phyloP scores from a whole-genome alignment of 2,888 invertebrate genomes.

The Phymatocera aterrima region DNA sequence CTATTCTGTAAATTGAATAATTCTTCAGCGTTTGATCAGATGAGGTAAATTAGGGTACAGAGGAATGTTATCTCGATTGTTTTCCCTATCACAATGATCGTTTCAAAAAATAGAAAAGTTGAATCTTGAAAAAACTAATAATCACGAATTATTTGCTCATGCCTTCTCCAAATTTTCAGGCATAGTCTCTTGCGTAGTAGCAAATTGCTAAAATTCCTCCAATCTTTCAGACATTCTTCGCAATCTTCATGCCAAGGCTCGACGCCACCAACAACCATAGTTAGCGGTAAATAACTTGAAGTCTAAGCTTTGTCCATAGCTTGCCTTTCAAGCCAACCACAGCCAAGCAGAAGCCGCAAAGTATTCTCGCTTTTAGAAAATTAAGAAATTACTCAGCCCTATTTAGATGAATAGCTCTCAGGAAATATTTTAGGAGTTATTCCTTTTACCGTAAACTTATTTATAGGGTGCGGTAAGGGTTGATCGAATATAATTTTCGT shows the following conservation, averaged over 20 bases:
- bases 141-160: neutral
- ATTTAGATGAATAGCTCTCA: neutral
- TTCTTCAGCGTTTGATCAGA: constrained; percentile 13
- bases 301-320: constrained; percentile 39
- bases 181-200: neutral
- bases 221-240: constrained; percentile 34
- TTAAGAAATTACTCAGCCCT: constrained; percentile 33
- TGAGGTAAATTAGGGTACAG: constrained; percentile 22
- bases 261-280: constrained; percentile 23
- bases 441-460: constrained; percentile 2
- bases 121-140: neutral
- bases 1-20: constrained; percentile 32
- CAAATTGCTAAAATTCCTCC: constrained; percentile 33
- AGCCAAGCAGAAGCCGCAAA: constrained; percentile 14
- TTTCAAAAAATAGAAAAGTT: neutral
- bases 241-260: constrained; percentile 21
- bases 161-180: neutral
- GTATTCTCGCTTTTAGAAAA: constrained; percentile 39
- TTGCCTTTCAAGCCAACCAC: constrained; percentile 27
- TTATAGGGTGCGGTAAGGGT: neutral
- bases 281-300: constrained; percentile 31
- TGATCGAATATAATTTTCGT: constrained; percentile 3
- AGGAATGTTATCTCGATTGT: neutral
- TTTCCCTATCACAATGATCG: neutral
- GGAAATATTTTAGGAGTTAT: constrained; percentile 34